Evolutionary conservation across 1,140 invertebrate genomes (phyloP), one percentile per base, ranked within the genome.

Genomic region (Lepidostoma basale): DNA sequence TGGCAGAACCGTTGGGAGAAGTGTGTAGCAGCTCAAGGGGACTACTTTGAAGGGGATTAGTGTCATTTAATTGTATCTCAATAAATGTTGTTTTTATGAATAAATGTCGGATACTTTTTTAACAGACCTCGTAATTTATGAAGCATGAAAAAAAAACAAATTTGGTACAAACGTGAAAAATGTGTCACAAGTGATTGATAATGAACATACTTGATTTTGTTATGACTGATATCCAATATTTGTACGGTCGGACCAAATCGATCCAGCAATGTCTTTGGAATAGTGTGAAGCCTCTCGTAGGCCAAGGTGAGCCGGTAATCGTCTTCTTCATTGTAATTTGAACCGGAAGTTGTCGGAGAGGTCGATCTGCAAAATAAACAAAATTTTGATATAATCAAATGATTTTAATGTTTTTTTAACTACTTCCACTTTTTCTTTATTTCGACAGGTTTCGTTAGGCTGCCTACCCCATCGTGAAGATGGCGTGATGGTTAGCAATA

Each of bases 171-270:
- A n/a, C n/a, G n/a, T n/a, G n/a, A n/a, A n/a, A n/a, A n/a, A n/a
- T n/a, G n/a, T n/a, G n/a, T n/a, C n/a, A n/a, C n/a, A n/a, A n/a
- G n/a, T n/a, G n/a, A n/a, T n/a, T n/a, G n/a, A n/a, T n/a, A n/a
- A n/a, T 2, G 18, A 26, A 63, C 82, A 82, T 80, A 90, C 88
- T 85, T 87, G 69, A 90, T 87, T 77, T 88, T 86, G 76, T 92
- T 91, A 69, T 91, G 83, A 76, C 88, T 90, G 28, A 91, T 84
- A 77, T 91, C 89, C 66, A 91, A 76, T 56, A 87, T 88, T 74
- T 79, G 79, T 30, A 87, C 77, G 40, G 80, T 75, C 30, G 78
- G 75, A 14, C 82, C 79, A 70, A 87, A 83, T 71, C 82, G 79
- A n/a, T 85, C 78, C 2, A 85, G 76, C 45, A 89, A 77, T 20